Conservation (phyloP, 2,888 invertebrate species). For the Matsumyia berberina region DNA sequence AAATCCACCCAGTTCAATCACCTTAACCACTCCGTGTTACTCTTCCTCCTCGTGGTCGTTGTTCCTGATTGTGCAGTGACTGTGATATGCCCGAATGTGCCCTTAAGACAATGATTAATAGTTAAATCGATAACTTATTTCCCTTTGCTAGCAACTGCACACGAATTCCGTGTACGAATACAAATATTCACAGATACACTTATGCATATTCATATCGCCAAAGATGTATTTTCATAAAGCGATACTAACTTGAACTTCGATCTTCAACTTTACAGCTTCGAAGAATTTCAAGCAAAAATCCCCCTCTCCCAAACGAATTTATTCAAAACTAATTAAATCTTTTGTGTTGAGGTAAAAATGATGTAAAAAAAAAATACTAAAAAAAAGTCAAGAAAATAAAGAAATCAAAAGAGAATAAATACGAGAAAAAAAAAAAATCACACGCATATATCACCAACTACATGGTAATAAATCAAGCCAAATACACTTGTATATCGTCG, state of each 20-base stretch:
- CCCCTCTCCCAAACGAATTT: slow-evolving; percentile 25
- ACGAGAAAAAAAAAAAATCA: slow-evolving; percentile 78
- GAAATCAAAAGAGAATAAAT: slow-evolving; percentile 78
- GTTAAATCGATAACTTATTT: slow-evolving; percentile 78
- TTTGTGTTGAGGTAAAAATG: slow-evolving; percentile 70
- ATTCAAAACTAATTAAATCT: slow-evolving; percentile 73
- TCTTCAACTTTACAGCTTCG: slow-evolving; percentile 25
- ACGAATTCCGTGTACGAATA: slow-evolving; percentile 24
- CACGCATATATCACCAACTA: slow-evolving; percentile 77
- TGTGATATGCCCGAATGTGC: slow-evolving; percentile 78
- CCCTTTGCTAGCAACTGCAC: slow-evolving; percentile 57
- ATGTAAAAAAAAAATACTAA: slow-evolving; percentile 45
- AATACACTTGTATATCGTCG: slow-evolving; percentile 77
- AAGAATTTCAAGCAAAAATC: slow-evolving; percentile 14
- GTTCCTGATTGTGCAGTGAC: slow-evolving; percentile 75
- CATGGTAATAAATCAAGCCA: slow-evolving; percentile 75
- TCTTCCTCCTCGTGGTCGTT: slow-evolving; percentile 50
- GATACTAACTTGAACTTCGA: slow-evolving; percentile 50
- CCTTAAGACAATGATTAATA: slow-evolving; percentile 79
- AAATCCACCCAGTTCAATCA: slow-evolving; percentile 73
- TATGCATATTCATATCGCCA: slow-evolving; percentile 37
- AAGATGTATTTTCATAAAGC: slow-evolving; percentile 36
- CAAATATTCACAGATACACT: not conserved
- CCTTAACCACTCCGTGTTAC: slow-evolving; percentile 65
- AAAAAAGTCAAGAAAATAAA: slow-evolving; percentile 78